Base-by-base conservation (phyloP, 2,113 vertebrate genomes). In the Shinisaurus crocodilurus region DNA sequence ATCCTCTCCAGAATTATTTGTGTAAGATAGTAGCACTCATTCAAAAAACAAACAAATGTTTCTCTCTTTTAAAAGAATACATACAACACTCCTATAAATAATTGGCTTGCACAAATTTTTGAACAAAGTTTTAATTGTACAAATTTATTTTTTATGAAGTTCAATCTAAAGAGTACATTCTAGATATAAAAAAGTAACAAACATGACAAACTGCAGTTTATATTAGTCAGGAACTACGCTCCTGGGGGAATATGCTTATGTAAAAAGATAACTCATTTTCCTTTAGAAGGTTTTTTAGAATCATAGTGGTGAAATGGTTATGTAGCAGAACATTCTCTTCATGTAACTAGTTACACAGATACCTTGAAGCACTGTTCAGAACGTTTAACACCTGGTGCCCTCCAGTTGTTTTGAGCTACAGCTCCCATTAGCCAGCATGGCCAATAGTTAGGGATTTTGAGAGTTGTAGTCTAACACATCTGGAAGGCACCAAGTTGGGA, bases 81-180 rank as follows among this genome's bases (percentile, higher is more conserved):
- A 29, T 45, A 20, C 54, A 83, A 34, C 18, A 72, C 20, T 48
- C 32, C 8, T 27, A 69, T 29, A 50, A n/a, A 29, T 16, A 85
- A 76, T 5, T 40, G 69, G 37, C 16, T 70, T 0, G 0, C 45
- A 92, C 60, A 54, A 67, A 25, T 86, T 92, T 90, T 93, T 76
- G 90, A 90, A 92, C 81, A 94, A 91, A 95, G 91, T 89, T 96
- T 97, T 96, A 97, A 96, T 96, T 96, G 89, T 90, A 92, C 89
- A 96, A 89, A 80, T 89, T 95, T 90, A 90, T 95, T 93, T n/a
- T 89, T 84, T 90, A 96, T 94, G 96, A 96, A 97, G 76, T 92
- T 93, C 92, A 87, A 92, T 81, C 93, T 95, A 45, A 92, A 94
- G 63, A 95, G 91, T 86, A 85, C 93, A 95, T 89, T 89, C 90